A percentile compares a stretch with the other conserved stretches of the same genome.
These are phyloP conservation scores for Tryphoninae sp. DNA, from an alignment of 2,888 invertebrate genomes.

Conservation along the genomic window DNA sequence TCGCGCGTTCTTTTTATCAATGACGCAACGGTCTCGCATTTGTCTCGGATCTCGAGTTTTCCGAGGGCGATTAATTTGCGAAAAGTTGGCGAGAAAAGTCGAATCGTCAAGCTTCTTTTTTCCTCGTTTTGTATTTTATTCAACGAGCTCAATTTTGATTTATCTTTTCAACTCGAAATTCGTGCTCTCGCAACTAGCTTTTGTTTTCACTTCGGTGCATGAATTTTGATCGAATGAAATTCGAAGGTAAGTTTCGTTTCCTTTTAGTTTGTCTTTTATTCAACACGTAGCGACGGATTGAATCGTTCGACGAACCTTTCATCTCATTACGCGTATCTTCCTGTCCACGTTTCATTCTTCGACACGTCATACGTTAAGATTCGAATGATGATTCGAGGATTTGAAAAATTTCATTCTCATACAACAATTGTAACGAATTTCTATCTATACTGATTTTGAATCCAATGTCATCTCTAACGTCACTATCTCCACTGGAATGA, in stretches of 20 bases:
- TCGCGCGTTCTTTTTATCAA: not conserved
- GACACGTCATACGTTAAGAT: not conserved
- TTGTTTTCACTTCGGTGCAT: constrained; percentile 50
- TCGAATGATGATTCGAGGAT: too few species aligned
- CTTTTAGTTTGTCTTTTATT: not conserved
- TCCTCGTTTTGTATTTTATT: constrained; percentile 27
- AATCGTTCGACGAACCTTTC: not conserved
- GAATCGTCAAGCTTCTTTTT: constrained; percentile 31
- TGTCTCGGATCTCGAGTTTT: constrained; percentile 45
- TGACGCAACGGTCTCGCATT: constrained; percentile 38
- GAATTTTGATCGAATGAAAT: constrained; percentile 40
- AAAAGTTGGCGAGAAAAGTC: not conserved
- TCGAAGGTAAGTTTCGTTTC: constrained; percentile 45
- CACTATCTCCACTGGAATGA: not conserved
- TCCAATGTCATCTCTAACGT: not conserved
- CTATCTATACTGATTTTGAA: not conserved
- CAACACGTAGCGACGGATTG: not conserved
- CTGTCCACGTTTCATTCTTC: not conserved
- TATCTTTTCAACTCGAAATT: constrained; percentile 39
- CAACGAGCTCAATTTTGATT: not conserved
- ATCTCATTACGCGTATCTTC: not conserved
- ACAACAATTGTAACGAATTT: too few species aligned
- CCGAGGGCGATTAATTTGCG: constrained; percentile 16
- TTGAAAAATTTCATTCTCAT: too few species aligned
- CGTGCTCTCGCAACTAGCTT: not conserved